Evolutionary conservation across 2,797 vertebrate species (phyloP), one percentile per base, ranked within the genome.

Genomic region (Myotis findleyi): DNA sequence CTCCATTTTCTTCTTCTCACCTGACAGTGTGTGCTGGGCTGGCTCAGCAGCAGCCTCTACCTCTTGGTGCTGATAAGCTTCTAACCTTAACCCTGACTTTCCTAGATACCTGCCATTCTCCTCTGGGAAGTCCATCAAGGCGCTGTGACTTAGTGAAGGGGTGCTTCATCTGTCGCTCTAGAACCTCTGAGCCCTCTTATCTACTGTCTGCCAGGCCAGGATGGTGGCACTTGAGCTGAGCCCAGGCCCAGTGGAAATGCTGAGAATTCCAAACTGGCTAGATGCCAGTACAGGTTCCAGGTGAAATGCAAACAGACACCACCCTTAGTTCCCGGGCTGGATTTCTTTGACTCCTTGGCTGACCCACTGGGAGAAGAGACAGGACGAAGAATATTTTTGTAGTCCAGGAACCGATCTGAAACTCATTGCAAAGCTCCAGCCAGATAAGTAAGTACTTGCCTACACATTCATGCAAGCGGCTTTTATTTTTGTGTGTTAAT

Each of bases 391-490:
- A 83, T 73, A 55, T 77, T 96, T 94, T 89, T 77, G 47, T 89
- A 95, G 87, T 55, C 88, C 85, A 93, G 79, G 55, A 95, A 89
- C 25, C 2, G 20, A 89, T 95, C 53, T 94, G 89, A 89, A 94
- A 92, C 75, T 95, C 77, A 36, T 66, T 95, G 89, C 62, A 95
- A 95, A 91, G 59, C 83, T 95, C 80, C 80, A 95, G 47, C 53
- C 92, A 96, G 95, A 44, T 44, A 44, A 44, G 33, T 80, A 86
- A 95, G 95, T 83, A 79, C 68, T 94, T 96, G 72, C 73, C 51
- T 95, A 80, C n/a, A 76, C 53, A 51, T 64, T 92, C n/a, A 38
- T 41, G 75, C 3, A 57, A 68, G 49, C 23, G 30, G 47, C 30
- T 71, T 25, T 80, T 76, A 7, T 66, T 94, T 69, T 59, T 96